phyloP scores from a whole-genome alignment of 2,797 vertebrate genomes.

The Chlorospingus semifuscus region DNA sequence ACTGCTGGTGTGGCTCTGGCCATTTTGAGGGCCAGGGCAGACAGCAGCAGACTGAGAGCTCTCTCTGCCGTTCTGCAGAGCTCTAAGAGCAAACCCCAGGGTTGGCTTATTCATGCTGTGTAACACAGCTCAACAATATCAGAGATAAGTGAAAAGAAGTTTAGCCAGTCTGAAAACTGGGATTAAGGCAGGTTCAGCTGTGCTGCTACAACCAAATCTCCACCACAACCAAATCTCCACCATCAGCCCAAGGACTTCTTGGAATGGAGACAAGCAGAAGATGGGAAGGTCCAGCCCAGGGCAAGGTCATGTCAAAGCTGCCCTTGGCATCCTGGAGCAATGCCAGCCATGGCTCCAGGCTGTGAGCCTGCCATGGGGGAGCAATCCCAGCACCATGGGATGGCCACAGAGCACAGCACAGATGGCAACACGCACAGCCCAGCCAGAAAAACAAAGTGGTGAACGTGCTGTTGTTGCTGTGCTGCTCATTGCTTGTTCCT shows the following conservation, averaged over 20 bases:
- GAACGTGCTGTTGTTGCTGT: background rate
- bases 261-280: background rate
- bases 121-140: background rate
- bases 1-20: background rate
- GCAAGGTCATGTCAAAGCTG: background rate
- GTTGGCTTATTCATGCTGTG: background rate
- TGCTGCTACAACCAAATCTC: background rate
- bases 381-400: background rate
- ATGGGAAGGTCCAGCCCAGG: background rate
- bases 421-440: background rate
- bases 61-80: background rate
- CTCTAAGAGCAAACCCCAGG: background rate
- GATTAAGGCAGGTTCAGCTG: background rate
- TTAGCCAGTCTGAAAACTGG: background rate
- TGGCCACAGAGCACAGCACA: background rate
- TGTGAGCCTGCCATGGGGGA: background rate
- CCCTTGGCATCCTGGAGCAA: background rate
- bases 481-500: background rate
- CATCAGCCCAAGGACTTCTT: background rate
- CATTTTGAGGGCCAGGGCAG: background rate
- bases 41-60: accelerated
- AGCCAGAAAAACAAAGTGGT: background rate
- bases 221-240: accelerated
- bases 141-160: background rate
- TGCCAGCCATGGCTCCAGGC: background rate